phyloP scores from a whole-genome alignment of 2,888 invertebrate species.

The Anodontia alba region DNA sequence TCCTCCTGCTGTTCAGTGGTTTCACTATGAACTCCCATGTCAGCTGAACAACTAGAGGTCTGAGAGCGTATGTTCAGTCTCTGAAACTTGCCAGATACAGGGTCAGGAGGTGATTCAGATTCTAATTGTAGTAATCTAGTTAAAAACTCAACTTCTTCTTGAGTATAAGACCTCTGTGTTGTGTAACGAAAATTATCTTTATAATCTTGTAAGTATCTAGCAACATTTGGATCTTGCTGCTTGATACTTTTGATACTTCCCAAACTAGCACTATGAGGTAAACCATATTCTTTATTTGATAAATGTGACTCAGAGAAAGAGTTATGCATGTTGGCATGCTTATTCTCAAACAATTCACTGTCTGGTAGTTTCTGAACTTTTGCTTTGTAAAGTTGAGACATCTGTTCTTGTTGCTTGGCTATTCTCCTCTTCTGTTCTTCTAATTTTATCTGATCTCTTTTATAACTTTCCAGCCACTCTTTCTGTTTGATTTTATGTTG shows the following conservation, averaged over 20 bases:
- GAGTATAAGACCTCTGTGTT: background rate
- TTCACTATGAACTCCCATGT: background rate
- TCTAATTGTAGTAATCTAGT: background rate
- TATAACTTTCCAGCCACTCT: slow-evolving; percentile 42
- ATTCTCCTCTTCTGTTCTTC: slow-evolving; percentile 26
- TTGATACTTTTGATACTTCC: background rate
- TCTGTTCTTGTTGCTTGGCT: slow-evolving; percentile 28
- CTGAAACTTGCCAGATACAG: background rate
- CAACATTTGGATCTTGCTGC: background rate
- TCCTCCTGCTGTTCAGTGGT: background rate
- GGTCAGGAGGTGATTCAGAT: background rate
- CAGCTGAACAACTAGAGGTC: background rate
- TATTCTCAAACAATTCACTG: background rate
- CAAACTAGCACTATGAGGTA: background rate
- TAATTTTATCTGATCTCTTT: slow-evolving; percentile 31
- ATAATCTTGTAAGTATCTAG: background rate
- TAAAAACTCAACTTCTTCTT: background rate
- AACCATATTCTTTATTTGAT: background rate
- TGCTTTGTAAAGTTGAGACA: background rate
- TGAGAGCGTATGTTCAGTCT: background rate
- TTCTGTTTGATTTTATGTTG: slow-evolving; percentile 45
- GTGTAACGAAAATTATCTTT: background rate
- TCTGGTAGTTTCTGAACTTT: background rate
- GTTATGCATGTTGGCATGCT: background rate
- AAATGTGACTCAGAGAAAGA: background rate